Conservation (phyloP, 2,888 invertebrate genomes). For the Dynastes grantii region DNA sequence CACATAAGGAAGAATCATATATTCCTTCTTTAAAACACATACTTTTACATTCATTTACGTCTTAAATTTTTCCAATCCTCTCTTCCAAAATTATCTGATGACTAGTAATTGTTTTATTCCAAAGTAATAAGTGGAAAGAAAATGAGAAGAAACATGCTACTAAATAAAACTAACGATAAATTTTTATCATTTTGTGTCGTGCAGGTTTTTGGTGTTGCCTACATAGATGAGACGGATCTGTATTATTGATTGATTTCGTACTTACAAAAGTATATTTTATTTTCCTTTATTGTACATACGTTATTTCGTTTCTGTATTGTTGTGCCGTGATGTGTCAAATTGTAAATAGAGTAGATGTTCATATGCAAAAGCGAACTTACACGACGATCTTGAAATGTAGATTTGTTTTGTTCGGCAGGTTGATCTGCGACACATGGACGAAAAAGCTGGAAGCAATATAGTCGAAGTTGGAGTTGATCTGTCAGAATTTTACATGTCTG, state of each 20-base stretch:
- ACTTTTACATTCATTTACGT: background rate
- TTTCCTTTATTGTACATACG: conserved; percentile 38
- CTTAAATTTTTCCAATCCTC: background rate
- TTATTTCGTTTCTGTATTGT: conserved; percentile 38
- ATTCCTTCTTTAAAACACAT: conserved; percentile 8
- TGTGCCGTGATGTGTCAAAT: conserved; percentile 36
- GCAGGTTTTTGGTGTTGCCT: conserved; percentile 41
- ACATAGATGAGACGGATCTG: conserved; percentile 40
- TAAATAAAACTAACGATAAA: conserved; percentile 21
- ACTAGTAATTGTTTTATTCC: background rate
- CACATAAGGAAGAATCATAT: background rate
- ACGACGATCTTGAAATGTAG: conserved; percentile 16
- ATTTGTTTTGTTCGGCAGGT: conserved; percentile 75
- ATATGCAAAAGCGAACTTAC: background rate
- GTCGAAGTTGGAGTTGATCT: conserved; percentile 96
- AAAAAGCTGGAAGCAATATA: conserved; percentile 89
- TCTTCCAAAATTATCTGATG: background rate
- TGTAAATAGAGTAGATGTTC: conserved; percentile 41
- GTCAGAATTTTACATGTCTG: conserved; percentile 98
- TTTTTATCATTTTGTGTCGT: conserved; percentile 13
- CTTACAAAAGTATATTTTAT: conserved; percentile 14
- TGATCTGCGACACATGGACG: conserved; percentile 93
- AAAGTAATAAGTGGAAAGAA: conserved; percentile 7
- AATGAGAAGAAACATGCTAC: conserved; percentile 14
- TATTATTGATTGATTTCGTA: conserved; percentile 29